Percentiles rank a stretch among this genome's conserved stretches.
Conservation (phyloP, 2,888 invertebrate species). For the Dascillus cervinus region DNA sequence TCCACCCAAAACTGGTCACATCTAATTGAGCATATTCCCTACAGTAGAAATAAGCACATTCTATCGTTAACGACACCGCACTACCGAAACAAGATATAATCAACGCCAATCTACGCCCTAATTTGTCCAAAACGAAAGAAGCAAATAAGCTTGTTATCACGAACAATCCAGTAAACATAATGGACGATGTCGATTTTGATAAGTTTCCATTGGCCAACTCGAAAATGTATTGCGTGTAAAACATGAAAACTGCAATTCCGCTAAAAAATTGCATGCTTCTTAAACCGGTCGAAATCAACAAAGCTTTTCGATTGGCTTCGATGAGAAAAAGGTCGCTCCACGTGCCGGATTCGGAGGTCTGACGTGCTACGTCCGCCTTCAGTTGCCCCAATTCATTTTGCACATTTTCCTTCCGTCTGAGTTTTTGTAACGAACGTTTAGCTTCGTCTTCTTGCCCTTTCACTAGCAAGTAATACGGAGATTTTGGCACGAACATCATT, state of each 20-base stretch:
- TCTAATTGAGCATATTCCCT: conserved; percentile 30
- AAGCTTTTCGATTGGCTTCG: conserved; percentile 51
- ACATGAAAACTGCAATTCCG: conserved; percentile 52
- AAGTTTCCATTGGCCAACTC: conserved; percentile 38
- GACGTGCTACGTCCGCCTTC: conserved; percentile 22
- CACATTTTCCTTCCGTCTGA: conserved; percentile 45
- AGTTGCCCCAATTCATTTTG: conserved; percentile 43
- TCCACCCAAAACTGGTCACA: conserved; percentile 31
- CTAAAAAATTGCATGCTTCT: conserved; percentile 53
- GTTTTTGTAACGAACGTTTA: conserved; percentile 44
- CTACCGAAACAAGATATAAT: conserved; percentile 44
- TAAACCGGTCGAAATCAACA: conserved; percentile 51
- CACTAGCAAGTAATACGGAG: conserved; percentile 44
- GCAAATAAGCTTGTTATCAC: conserved; percentile 50
- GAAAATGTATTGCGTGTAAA: conserved; percentile 56
- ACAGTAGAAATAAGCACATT: conserved; percentile 39
- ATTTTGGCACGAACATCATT: conserved; percentile 59
- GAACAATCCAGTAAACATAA: conserved; percentile 48
- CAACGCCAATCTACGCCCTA: conserved; percentile 55
- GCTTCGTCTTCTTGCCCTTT: conserved; percentile 40
- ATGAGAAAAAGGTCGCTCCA: conserved; percentile 47
- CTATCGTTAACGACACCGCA: conserved; percentile 31
- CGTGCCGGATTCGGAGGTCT: conserved; percentile 45
- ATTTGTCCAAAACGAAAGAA: conserved; percentile 51
- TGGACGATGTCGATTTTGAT: conserved; percentile 46